Evolutionary conservation across 2,888 invertebrate genomes (phyloP).

Genomic region (Dynastes tityus): DNA sequence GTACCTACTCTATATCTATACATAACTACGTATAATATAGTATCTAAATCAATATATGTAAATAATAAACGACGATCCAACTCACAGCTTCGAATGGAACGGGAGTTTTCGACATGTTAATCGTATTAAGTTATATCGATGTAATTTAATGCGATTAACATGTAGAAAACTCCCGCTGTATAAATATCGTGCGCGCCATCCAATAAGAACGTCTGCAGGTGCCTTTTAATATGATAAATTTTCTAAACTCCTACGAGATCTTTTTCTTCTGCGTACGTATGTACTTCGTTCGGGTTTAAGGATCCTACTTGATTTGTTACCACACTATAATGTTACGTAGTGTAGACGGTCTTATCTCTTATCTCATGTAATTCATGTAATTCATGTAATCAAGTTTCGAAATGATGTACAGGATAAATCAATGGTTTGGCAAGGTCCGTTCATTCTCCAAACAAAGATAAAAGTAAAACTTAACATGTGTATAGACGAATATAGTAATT

Average conservation of each 20-base stretch:
- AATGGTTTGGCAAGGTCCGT: no score
- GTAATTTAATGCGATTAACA: neutral
- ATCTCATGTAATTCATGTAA: no score
- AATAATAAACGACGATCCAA: neutral
- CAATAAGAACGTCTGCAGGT: neutral
- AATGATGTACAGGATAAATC: no score
- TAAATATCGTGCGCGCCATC: neutral
- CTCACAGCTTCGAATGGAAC: slow-evolving; percentile 13
- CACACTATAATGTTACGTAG: neutral
- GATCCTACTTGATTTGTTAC: neutral
- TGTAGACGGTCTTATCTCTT: no score
- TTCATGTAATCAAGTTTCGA: no score
- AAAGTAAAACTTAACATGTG: no score
- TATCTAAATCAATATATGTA: neutral
- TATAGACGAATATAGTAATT: no score
- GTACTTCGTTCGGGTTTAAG: neutral
- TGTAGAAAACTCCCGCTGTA: neutral
- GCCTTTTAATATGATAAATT: neutral
- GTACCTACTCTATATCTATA: neutral
- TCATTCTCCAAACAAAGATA: no score
- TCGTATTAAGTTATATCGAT: neutral
- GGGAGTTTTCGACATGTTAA: neutral
- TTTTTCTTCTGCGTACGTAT: neutral
- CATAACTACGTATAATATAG: neutral
- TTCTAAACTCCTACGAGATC: no score